Base-by-base conservation (phyloP, 2,888 invertebrate species). In the Aspidiotus destructor region DNA sequence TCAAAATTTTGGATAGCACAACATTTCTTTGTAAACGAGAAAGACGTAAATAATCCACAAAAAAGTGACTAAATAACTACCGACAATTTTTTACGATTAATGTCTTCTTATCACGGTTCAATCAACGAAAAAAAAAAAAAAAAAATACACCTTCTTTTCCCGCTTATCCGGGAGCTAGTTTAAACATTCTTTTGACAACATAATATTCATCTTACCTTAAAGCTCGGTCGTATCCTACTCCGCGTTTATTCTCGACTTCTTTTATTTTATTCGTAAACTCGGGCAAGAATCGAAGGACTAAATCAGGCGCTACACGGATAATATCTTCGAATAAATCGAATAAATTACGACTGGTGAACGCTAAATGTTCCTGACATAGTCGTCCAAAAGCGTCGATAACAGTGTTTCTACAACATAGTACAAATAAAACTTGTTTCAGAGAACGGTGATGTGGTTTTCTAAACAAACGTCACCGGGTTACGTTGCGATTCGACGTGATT, bases 231-330 rank as follows among this genome's bases (percentile, higher is more conserved):
- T 75, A 79, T 6, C 79, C 79, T 13, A 80, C 78, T 9, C 80
- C 80, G 71, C 80, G 73, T 74, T 78, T 77, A 60, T 74, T 74
- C 73, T 81, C 81, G 3, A 80, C 78, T 68, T 76, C 76, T n/a
- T 71, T 72, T 28, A 80, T 75, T 62, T 79, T 76, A 48, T 75
- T 72, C 60, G 75, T 76, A 40, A 81, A 75, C 60, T 73, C 71
- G 5, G 75, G 76, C 15, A 79, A 69, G 57, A 77, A 71, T 57
- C 71, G 71, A 54, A 69, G 62, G 7, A 75, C 74, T 53, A 80
- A 72, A 72, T 77, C 77, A 10, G 72, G 71, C 5, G 77, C 76
- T 17, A 78, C 73, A 68, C 77, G 74, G 58, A 76, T 76, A 2
- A 75, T 73, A 48, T 80, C 72, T 60, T 75, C 73, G 62, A 78